Evolutionary conservation across 2,113 vertebrate genomes (phyloP).

Genomic region (Ceyx margarethae): DNA sequence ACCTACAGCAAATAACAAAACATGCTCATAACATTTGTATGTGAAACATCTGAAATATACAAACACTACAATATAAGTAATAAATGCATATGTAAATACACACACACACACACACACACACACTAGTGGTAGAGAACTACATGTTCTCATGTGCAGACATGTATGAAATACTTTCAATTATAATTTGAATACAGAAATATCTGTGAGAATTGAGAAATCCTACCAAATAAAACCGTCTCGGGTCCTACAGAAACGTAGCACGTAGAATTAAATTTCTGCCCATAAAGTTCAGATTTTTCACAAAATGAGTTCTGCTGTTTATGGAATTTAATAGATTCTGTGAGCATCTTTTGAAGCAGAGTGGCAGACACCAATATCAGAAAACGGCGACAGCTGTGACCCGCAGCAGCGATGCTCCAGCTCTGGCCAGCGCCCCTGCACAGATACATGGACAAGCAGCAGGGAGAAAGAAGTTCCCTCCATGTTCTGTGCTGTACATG

Average conservation of each 20-base stretch:
- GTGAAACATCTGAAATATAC: not conserved
- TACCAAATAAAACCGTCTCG: not conserved
- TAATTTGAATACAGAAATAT: not conserved
- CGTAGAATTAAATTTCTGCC: not conserved
- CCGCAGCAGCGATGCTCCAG: fast-evolving
- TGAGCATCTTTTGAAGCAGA: not conserved
- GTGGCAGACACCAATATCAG: not conserved
- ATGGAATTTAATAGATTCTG: not conserved
- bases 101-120: fast-evolving
- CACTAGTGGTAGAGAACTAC: not conserved
- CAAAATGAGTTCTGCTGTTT: not conserved
- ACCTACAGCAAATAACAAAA: not conserved
- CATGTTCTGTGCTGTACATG: not conserved
- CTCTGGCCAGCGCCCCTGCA: not conserved
- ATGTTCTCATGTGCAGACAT: not conserved
- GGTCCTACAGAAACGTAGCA: not conserved
- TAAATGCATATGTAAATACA: not conserved
- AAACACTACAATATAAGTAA: not conserved
- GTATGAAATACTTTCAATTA: not conserved
- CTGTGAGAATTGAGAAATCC: not conserved
- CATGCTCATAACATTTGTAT: not conserved
- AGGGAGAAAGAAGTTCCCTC: not conserved
- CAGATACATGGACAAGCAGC: too few relatives aligned
- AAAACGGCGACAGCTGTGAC: fast-evolving
- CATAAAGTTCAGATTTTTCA: not conserved